Percentiles rank a stretch among this genome's conserved stretches.
phyloP scores from a whole-genome alignment of 2,888 invertebrate genomes.

The Eupithecia abbreviata region DNA sequence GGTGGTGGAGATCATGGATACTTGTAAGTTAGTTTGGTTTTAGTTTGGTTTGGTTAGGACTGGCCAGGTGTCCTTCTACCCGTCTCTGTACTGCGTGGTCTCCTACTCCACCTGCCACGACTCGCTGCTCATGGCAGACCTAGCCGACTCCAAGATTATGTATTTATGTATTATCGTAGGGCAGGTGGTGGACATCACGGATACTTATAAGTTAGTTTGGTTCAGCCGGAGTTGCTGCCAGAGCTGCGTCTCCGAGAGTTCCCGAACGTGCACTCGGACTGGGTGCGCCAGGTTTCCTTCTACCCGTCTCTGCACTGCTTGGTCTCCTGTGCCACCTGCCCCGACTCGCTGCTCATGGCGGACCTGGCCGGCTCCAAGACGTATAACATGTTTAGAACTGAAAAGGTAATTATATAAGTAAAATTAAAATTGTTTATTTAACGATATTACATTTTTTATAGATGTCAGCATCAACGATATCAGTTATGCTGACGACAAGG shows the following conservation, averaged over 20 bases:
- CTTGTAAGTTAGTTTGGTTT: too few relatives aligned
- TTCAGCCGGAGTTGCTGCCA: constrained; percentile 75
- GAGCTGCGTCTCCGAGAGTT: constrained; percentile 82
- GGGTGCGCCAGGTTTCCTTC: constrained; percentile 88
- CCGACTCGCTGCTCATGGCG: constrained; percentile 84
- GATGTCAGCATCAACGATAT: too few relatives aligned
- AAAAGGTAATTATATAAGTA: constrained; percentile 60
- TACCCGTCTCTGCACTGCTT: constrained; percentile 86
- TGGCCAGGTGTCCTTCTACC: constrained; percentile 88
- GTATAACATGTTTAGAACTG: constrained; percentile 83
- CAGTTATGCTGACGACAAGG: too few relatives aligned
- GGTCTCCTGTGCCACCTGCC: constrained; percentile 87
- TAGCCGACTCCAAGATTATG: constrained; percentile 76
- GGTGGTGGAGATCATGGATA: too few relatives aligned
- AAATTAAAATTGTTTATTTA: too few relatives aligned
- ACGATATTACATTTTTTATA: too few relatives aligned
- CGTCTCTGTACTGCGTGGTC: constrained; percentile 86
- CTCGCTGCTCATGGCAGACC: constrained; percentile 86
- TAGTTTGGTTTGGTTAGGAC: too few relatives aligned
- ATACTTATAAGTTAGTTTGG: constrained; percentile 1
- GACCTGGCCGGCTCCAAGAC: constrained; percentile 84
- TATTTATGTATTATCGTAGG: too few relatives aligned
- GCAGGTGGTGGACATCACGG: too few relatives aligned
- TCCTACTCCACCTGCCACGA: constrained; percentile 86
- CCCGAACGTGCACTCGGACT: constrained; percentile 85